Base-by-base conservation (phyloP, 2,797 vertebrate genomes). In the Enteromius viviparus region DNA sequence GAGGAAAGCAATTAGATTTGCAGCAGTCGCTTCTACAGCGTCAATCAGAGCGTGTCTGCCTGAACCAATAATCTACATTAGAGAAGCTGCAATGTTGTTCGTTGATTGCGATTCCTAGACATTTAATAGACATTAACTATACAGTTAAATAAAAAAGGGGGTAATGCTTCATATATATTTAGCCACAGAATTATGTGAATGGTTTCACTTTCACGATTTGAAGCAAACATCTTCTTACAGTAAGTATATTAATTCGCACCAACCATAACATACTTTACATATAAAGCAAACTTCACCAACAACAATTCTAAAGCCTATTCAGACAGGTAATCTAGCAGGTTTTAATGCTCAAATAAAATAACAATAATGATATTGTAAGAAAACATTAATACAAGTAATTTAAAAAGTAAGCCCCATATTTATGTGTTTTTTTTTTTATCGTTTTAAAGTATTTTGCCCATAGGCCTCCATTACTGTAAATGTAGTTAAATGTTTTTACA, bases 1-100 rank as follows among this genome's bases (percentile, higher is more conserved):
- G 9, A n/a, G 49, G 49, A 74, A 34, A 34, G 70, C 70, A 74
- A 34, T 53, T 74, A 53, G 70, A 53, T 17, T 53, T 74, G 26
- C 70, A 53, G 29, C 19, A 26, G 9, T 53, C 32, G 47, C 10
- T 51, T 15, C 5, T 72, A 32, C 45, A 51, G 47, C 45, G 4
- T 72, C 47, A 21, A 72, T 51, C 47, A 72, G 70, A 72, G 17
- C 11, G 2, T 19, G 15, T 51, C 23, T 19, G 26, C 17, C 45
- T 3, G 29, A 72, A 51, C 26, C 9, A 51, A 32, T 49, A 51
- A 51, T 72, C 10, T 72, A 51, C 17, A 51, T 72, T 51, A 51
- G 45, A 72, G 26, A 6, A 12, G 11, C 60, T 26, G 26, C 60
- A 72, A 51, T 72, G 19, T 32, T 19, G 5, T 51, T 51, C 1